Conservation (phyloP, 1,140 invertebrate genomes). For the Dreissena polymorpha region DNA sequence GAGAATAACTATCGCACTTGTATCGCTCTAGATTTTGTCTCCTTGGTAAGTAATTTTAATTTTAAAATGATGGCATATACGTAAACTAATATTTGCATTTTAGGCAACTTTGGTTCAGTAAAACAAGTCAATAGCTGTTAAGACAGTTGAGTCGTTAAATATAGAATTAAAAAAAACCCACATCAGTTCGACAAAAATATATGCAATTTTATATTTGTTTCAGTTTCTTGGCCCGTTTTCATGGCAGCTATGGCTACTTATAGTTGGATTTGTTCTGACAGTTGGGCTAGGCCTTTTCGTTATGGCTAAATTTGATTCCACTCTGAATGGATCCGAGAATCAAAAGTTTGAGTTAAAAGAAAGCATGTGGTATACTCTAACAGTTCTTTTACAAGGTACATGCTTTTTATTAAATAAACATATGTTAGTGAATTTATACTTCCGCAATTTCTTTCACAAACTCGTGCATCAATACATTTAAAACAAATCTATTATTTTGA, state of each 20-base stretch:
- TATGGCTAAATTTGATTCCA: slow-evolving; percentile 72
- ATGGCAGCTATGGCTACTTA: slow-evolving; percentile 66
- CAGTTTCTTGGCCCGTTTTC: slow-evolving; percentile 66
- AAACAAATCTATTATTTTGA: no score
- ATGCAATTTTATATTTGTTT: slow-evolving; percentile 39
- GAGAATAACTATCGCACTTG: no score
- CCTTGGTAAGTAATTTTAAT: no score
- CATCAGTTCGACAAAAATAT: background rate
- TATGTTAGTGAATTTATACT: background rate
- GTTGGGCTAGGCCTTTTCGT: slow-evolving; percentile 68
- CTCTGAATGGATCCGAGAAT: slow-evolving; percentile 58
- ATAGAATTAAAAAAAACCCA: no score
- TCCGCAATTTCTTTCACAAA: background rate
- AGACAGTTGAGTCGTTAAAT: no score
- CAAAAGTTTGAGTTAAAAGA: slow-evolving; percentile 75
- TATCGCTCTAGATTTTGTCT: no score
- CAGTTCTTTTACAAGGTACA: slow-evolving; percentile 87
- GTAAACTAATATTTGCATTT: no score
- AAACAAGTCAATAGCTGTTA: background rate
- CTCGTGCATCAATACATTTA: no score
- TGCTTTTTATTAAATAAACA: background rate
- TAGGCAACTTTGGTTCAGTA: background rate
- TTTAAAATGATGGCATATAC: no score
- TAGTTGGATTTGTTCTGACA: slow-evolving; percentile 66
- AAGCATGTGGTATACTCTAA: slow-evolving; percentile 96